phyloP scores from a whole-genome alignment of 2,888 invertebrate genomes.

The Lottia scabra region DNA sequence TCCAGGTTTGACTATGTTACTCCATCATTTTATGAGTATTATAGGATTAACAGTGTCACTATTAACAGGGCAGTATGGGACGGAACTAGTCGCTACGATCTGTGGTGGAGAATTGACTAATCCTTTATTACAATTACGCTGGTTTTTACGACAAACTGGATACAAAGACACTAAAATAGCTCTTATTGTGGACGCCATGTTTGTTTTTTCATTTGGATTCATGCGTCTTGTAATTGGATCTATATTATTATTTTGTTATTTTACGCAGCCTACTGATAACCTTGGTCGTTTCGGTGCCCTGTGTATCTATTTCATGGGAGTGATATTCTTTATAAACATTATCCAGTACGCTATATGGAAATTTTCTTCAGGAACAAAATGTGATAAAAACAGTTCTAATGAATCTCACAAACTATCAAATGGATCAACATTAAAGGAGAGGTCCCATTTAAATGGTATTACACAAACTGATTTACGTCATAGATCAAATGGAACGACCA shows the following conservation, averaged over 20 bases:
- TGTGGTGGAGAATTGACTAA: constrained; percentile 66
- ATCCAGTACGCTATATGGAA: constrained; percentile 59
- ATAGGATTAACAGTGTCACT: constrained; percentile 52
- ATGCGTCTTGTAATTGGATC: constrained; percentile 60
- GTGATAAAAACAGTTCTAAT: constrained; percentile 9
- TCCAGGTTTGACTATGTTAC: constrained; percentile 64
- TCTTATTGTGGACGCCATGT: constrained; percentile 58
- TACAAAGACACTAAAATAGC: constrained; percentile 47
- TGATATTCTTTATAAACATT: constrained; percentile 64
- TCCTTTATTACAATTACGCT: constrained; percentile 67
- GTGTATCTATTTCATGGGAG: constrained; percentile 62
- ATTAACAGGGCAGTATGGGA: constrained; percentile 54
- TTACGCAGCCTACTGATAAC: constrained; percentile 50
- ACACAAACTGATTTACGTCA: no score
- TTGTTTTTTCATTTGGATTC: constrained; percentile 62
- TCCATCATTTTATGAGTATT: constrained; percentile 65
- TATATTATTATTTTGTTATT: constrained; percentile 54
- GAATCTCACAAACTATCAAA: not conserved
- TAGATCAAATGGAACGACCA: no score
- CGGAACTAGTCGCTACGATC: constrained; percentile 65
- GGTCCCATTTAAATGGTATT: no score
- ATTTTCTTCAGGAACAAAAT: constrained; percentile 39
- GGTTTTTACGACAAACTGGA: constrained; percentile 60
- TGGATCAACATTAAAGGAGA: no score
- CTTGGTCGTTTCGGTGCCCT: constrained; percentile 56